Evolutionary conservation across 2,888 invertebrate genomes (phyloP).

Genomic region (Epinotia bilunana): DNA sequence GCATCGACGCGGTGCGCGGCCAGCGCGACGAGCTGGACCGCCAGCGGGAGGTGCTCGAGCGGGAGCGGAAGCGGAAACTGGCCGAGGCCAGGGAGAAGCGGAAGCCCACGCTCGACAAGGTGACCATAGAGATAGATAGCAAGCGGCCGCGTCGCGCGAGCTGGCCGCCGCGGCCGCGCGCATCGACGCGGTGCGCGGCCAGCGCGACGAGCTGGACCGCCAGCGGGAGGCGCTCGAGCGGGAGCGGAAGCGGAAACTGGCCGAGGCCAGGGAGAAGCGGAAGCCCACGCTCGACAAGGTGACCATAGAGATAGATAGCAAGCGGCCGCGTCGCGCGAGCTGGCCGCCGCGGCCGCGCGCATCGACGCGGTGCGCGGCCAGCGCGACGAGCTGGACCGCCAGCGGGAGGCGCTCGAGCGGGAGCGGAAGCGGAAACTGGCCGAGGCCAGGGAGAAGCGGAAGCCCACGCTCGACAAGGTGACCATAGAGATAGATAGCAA

Average conservation of each 20-base stretch:
- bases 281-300: constrained; percentile 72
- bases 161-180: constrained; percentile 68
- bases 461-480: constrained; percentile 70
- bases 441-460: constrained; percentile 76
- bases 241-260: constrained; percentile 80
- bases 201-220: constrained; percentile 76
- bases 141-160: constrained; percentile 58
- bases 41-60: constrained; percentile 76
- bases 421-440: constrained; percentile 81
- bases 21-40: constrained; percentile 78
- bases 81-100: constrained; percentile 78
- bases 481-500: constrained; percentile 52
- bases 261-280: constrained; percentile 76
- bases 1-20: constrained; percentile 78
- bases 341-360: constrained; percentile 68
- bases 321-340: constrained; percentile 57
- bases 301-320: constrained; percentile 51
- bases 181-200: constrained; percentile 78
- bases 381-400: constrained; percentile 75
- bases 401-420: constrained; percentile 76
- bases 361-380: constrained; percentile 80
- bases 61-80: constrained; percentile 79
- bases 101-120: constrained; percentile 72
- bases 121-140: constrained; percentile 48
- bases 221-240: constrained; percentile 77